A percentile compares a stretch with the other conserved stretches of the same genome.
These are phyloP conservation scores for Crotophaga sulcirostris DNA, from an alignment of 2,113 vertebrate genomes.

Conservation along the genomic window DNA sequence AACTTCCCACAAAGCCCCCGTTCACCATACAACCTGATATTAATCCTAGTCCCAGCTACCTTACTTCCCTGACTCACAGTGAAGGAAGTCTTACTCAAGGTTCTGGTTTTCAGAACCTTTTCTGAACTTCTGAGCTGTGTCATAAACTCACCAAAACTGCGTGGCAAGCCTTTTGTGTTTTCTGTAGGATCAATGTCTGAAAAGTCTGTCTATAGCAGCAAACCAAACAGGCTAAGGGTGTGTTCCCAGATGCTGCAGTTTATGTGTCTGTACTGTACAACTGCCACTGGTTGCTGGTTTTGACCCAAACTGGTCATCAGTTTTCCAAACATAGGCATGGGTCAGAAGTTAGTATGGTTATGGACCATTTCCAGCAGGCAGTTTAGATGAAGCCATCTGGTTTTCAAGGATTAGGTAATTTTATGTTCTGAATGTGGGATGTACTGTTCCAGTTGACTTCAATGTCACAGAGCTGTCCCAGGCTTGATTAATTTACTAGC, in stretches of 20 bases:
- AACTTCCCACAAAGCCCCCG: neutral
- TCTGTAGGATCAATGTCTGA: neutral
- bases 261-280: neutral
- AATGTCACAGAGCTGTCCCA: neutral
- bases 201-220: neutral
- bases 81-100: neutral
- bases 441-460: neutral
- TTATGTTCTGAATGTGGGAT: neutral
- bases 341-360: neutral
- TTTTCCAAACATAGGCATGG: neutral
- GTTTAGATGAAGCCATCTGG: neutral
- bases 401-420: neutral
- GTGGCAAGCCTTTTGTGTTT: neutral
- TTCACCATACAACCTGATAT: neutral
- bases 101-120: neutral
- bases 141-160: neutral
- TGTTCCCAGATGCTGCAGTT: neutral
- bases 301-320: neutral
- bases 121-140: neutral
- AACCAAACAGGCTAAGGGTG: neutral
- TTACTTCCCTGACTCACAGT: neutral
- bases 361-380: neutral
- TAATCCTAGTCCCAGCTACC: neutral
- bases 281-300: neutral
- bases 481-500: neutral